These are phyloP conservation scores for Stegodyphus mimosarum DNA, from an alignment of 1,140 invertebrate species.

Conservation along the genomic window DNA sequence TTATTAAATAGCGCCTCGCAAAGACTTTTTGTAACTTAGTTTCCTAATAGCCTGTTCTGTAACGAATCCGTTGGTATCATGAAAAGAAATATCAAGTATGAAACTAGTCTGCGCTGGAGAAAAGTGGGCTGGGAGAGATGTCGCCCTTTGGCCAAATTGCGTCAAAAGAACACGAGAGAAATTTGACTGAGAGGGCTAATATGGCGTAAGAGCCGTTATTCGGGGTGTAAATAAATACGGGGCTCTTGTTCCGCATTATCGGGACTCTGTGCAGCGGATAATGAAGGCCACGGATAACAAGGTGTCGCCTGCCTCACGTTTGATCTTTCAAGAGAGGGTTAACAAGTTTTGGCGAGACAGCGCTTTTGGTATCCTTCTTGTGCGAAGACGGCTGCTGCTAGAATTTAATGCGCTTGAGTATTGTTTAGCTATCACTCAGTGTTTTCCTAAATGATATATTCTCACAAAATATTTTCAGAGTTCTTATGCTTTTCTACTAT, in stretches of 20 bases:
- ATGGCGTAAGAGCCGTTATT: slow-evolving; percentile 21
- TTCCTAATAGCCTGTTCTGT: slow-evolving; percentile 23
- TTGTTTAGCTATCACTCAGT: too few species aligned
- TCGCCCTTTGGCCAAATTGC: slow-evolving; percentile 32
- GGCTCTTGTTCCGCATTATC: slow-evolving; percentile 51
- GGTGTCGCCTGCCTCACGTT: slow-evolving; percentile 40
- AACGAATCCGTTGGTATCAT: slow-evolving; percentile 22
- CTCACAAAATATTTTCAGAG: too few species aligned
- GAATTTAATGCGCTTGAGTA: too few species aligned
- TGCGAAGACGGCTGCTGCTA: too few species aligned
- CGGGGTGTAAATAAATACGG: slow-evolving; percentile 54
- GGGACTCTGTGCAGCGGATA: slow-evolving; percentile 51
- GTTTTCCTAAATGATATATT: too few species aligned
- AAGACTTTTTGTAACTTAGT: background rate
- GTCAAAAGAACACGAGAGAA: slow-evolving; percentile 13
- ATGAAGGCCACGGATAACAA: slow-evolving; percentile 59
- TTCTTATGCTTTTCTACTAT: too few species aligned
- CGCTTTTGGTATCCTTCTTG: background rate
- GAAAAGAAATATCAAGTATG: background rate
- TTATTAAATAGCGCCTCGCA: background rate
- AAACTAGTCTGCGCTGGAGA: background rate
- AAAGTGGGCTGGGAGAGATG: background rate
- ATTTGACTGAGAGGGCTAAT: slow-evolving; percentile 45
- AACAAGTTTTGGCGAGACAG: slow-evolving; percentile 15
- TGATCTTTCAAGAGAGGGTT: background rate